A percentile compares a stretch with the other conserved stretches of the same genome.
These are phyloP conservation scores for Proctacanthus coquilletti DNA, from an alignment of 1,140 invertebrate species.

Conservation along the genomic window DNA sequence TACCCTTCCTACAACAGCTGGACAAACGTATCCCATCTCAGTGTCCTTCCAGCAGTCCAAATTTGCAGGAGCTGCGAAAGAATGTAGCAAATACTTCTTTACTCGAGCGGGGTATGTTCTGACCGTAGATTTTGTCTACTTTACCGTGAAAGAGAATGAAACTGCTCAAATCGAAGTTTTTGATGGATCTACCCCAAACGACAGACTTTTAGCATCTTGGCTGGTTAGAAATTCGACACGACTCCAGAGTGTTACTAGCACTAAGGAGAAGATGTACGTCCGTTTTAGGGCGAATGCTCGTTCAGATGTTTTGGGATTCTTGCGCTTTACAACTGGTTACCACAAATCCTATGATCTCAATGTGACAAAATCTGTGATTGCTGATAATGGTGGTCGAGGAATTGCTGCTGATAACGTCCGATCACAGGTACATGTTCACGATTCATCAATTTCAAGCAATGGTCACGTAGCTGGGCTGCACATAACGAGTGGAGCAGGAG, in stretches of 20 bases:
- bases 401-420: slow-evolving; percentile 71
- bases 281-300: slow-evolving; percentile 52
- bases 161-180: slow-evolving; percentile 57
- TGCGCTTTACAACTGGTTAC: slow-evolving; percentile 58
- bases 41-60: slow-evolving; percentile 60
- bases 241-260: slow-evolving; percentile 70
- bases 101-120: slow-evolving; percentile 60
- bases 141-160: slow-evolving; percentile 55
- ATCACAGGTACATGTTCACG: slow-evolving; percentile 63
- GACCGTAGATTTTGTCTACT: slow-evolving; percentile 67
- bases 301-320: slow-evolving; percentile 52
- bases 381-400: slow-evolving; percentile 85
- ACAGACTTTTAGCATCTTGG: slow-evolving; percentile 51
- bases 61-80: slow-evolving; percentile 45
- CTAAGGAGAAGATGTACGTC: slow-evolving; percentile 57
- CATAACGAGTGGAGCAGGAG: slow-evolving; percentile 69
- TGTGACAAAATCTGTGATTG: slow-evolving; percentile 66
- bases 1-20: slow-evolving; percentile 60
- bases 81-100: slow-evolving; percentile 61
- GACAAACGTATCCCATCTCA: slow-evolving; percentile 67
- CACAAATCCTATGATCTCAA: slow-evolving; percentile 78
- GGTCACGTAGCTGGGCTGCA: slow-evolving; percentile 78
- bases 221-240: slow-evolving; percentile 60
- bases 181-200: slow-evolving; percentile 54
- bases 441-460: slow-evolving; percentile 70